Percentiles rank a stretch among this genome's conserved stretches.
phyloP scores from a whole-genome alignment of 2,113 vertebrate genomes.

The Tapirus terrestris region DNA sequence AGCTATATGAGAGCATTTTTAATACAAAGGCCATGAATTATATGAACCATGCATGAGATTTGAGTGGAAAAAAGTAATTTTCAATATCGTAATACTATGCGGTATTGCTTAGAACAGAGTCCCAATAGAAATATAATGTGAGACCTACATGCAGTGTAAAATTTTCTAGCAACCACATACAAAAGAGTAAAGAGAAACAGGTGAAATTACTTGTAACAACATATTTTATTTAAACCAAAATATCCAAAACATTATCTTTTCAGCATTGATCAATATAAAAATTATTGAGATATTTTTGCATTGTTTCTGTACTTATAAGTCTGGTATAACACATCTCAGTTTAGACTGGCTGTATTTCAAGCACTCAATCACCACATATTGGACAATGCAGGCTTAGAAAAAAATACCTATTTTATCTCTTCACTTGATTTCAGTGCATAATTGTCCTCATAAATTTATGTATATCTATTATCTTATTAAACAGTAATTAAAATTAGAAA shows the following conservation, averaged over 20 bases:
- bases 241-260: not conserved
- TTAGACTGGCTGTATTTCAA: not conserved
- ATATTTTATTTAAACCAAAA: not conserved
- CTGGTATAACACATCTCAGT: not conserved
- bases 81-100: not conserved
- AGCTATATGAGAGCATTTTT: not conserved
- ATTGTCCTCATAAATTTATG: not conserved
- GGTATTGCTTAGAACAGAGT: not conserved
- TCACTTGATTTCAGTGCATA: not conserved
- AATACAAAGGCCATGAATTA: conserved; percentile 39
- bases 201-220: not conserved
- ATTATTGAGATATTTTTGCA: not conserved
- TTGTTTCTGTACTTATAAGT: not conserved
- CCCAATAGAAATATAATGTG: not conserved
- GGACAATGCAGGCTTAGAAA: not conserved
- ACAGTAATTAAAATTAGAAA: conserved; percentile 8
- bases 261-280: not conserved
- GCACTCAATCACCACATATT: not conserved
- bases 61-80: not conserved
- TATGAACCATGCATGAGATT: not conserved
- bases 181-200: not conserved
- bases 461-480: not conserved
- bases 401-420: not conserved
- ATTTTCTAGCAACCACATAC: not conserved
- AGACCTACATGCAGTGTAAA: not conserved